These are phyloP conservation scores for Erpobdella octoculata DNA, from an alignment of 2,888 invertebrate genomes.

Conservation along the genomic window DNA sequence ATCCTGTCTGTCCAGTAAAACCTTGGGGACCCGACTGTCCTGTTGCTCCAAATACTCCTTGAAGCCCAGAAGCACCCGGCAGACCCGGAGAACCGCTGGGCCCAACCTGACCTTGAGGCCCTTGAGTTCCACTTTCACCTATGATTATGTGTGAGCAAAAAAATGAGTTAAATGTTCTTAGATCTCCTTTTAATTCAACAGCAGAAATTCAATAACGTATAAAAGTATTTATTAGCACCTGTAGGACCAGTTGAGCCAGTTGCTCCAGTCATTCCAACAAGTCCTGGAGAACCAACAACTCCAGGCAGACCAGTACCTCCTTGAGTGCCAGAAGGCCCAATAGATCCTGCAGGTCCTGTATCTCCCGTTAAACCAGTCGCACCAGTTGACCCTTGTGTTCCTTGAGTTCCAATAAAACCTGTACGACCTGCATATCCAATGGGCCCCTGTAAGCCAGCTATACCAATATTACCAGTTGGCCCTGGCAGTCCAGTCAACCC, in stretches of 20 bases:
- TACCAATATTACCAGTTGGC: too few species aligned
- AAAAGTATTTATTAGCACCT: background rate
- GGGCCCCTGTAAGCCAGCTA: background rate
- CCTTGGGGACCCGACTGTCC: conserved; percentile 28
- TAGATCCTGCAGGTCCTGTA: conserved; percentile 17
- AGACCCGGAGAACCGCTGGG: background rate
- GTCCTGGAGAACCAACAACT: background rate
- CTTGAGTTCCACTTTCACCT: background rate
- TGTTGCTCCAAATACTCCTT: conserved; percentile 8
- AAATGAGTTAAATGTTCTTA: too few species aligned
- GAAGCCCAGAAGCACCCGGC: conserved; percentile 1
- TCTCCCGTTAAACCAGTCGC: conserved; percentile 1
- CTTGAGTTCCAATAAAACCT: too few species aligned
- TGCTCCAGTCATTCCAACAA: background rate
- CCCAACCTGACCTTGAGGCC: background rate
- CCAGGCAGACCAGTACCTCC: conserved; percentile 17
- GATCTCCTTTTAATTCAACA: too few species aligned
- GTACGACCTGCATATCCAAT: background rate
- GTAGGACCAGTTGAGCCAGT: background rate
- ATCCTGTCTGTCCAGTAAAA: conserved; percentile 24
- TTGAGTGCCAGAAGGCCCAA: conserved; percentile 25
- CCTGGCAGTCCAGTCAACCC: background rate
- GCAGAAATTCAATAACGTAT: too few species aligned
- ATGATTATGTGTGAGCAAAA: too few species aligned
- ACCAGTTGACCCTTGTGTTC: conserved; percentile 5